Evolutionary conservation across 2,113 vertebrate genomes (phyloP), one percentile per base, ranked within the genome.

Genomic region (Neomonachus schauinslandi): DNA sequence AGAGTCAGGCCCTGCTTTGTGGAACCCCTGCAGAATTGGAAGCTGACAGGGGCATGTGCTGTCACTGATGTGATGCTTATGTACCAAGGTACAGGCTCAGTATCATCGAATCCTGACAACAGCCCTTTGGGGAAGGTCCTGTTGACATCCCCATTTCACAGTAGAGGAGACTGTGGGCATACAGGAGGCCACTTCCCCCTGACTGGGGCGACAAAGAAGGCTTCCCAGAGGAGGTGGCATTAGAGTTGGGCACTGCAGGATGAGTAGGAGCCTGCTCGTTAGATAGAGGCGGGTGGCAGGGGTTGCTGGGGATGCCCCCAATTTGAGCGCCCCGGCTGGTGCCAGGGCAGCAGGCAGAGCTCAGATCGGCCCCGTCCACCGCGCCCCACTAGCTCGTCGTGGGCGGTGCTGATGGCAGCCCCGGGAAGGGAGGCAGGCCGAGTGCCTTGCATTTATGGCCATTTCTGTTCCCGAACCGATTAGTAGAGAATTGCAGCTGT

Each of bases 401-500:
- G 89, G 96, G 97, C n/a, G 59, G 95, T 3, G 39, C 95, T 71
- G 88, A 96, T 67, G 88, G 96, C 95, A 94, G 94, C 95, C 84
- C 84, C 1, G 53, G 94, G 97, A 96, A 98, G 97, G 97, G 97
- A 98, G 98, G 98, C 98, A 98, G 89, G 98, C 97, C 89, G 83
- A n/a, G 85, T 95, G 98, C 98, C 98, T 98, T 96, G 97, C 97
- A 91, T 99, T 98, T 98, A 98, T 97, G 98, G 98, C 98, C 97
- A 57, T 98, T 98, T 98, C 98, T 98, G 85, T 98, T 99, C 97
- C 98, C 98, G 98, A 98, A 97, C 98, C 98, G 99, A 99, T 99
- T 99, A 99, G 98, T 76, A 97, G 99, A 99, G 99, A 99, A 99
- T 99, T 99, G 99, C 99, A 99, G 98, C 98, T 97, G 98, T 99